These are phyloP conservation scores for Triplophysa yarkandensis DNA, from an alignment of 2,797 vertebrate genomes.

Conservation along the genomic window DNA sequence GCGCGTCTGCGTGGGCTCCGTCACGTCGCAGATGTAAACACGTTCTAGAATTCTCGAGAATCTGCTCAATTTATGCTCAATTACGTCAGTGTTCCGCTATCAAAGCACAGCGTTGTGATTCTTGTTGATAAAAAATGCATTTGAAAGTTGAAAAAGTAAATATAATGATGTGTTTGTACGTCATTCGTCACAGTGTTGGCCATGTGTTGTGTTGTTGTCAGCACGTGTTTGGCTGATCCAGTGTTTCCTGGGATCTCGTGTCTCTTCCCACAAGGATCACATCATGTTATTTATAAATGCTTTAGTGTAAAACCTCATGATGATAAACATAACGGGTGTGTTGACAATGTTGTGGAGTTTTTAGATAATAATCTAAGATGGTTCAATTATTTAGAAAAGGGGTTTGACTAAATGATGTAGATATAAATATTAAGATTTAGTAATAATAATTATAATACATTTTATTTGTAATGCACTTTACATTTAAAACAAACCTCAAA, in stretches of 20 bases:
- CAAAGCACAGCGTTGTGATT: too few relatives aligned
- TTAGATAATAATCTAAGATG: too few relatives aligned
- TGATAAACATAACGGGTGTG: too few relatives aligned
- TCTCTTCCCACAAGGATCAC: slow-evolving; percentile 1
- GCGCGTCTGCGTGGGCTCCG: background rate
- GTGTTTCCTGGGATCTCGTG: slow-evolving; percentile 28
- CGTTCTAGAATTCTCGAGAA: background rate
- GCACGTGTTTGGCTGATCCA: slow-evolving; percentile 41
- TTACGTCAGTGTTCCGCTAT: background rate
- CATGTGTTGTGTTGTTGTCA: slow-evolving; percentile 42
- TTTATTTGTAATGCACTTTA: too few relatives aligned
- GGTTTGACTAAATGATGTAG: too few relatives aligned
- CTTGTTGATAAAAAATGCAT: too few relatives aligned
- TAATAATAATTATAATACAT: too few relatives aligned
- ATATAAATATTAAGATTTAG: too few relatives aligned
- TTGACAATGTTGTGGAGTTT: background rate
- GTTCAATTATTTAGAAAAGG: too few relatives aligned
- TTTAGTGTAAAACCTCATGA: background rate
- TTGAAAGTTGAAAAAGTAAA: too few relatives aligned
- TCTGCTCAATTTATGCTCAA: background rate
- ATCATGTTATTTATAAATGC: background rate
- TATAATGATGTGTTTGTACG: too few relatives aligned
- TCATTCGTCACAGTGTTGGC: background rate
- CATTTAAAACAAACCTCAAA: too few relatives aligned
- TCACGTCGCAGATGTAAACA: slow-evolving; percentile 14